Evolutionary conservation across 2,888 invertebrate genomes (phyloP), one percentile per base, ranked within the genome.

Genomic region (Drepana falcataria): DNA sequence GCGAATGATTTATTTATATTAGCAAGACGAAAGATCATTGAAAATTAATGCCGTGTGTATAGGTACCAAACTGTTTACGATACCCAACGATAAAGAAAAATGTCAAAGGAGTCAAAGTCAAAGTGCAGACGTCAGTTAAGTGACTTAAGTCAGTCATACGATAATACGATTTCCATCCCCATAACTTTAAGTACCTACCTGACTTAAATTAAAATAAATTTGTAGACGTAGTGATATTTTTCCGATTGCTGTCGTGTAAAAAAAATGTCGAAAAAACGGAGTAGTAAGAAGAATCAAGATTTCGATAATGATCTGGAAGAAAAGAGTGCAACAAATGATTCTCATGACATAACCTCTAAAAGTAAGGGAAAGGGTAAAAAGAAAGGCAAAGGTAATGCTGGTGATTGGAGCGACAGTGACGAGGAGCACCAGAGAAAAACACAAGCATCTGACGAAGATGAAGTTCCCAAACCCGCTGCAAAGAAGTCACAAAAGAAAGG

Each of bases 211-310:
- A 21, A 21, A 21, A 21, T 21, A 21, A 21, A 21, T 21, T 21
- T 21, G 21, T 21, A n/a, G n/a, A n/a, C n/a, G n/a, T n/a, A n/a
- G n/a, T n/a, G n/a, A n/a, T n/a, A n/a, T 21, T 21, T 21, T 21
- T 21, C 21, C 21, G 21, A 21, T 21, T 44, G 9, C 2, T 44
- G 44, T 9, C 44, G 9, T 9, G 44, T 44, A 21, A 52, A 49
- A 40, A 37, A 57, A 49, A 94, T 93, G 93, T 93, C 93, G 44
- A 93, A 93, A 74, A 93, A 92, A 78, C 91, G 87, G 59, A 92
- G 91, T 54, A 88, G 84, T 61, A 93, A 93, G 70, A 94, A 93
- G 71, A 92, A 91, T 66, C 87, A 89, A 71, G 91, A 92, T 60
- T 70, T 92, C 0, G 92, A 92, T 49, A 92, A 92, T 35, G 92